Evolutionary conservation across 2,888 invertebrate genomes (phyloP), one percentile per base, ranked within the genome.

Genomic region (Antheraea assamensis): DNA sequence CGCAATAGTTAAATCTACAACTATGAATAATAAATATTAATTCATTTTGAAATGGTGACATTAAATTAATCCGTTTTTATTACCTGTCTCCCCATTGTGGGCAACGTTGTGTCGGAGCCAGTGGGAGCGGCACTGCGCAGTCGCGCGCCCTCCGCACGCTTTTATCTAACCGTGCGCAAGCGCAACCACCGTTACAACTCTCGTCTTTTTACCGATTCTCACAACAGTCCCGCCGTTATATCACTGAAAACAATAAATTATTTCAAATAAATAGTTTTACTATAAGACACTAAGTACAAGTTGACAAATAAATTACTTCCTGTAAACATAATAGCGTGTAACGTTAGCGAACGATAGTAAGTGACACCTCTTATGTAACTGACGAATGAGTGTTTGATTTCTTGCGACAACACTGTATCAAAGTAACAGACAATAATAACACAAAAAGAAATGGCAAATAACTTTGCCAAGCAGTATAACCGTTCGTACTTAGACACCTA

Each of bases 61-160:
- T 64, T 64, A 76, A 70, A 75, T 75, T 72, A 55, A 24, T 58
- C 10, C 10, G 24, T 75, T 71, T 76, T 71, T 77, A 81, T 85
- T 92, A 94, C 94, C 93, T 92, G 85, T 87, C 87, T 89, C 90
- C 91, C 88, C 94, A 93, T 93, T 80, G 78, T 87, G 82, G 83
- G 81, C 80, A 87, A 81, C 86, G 88, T 86, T 82, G 82, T 82
- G 82, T 88, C 85, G 75, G 80, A 83, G 87, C 87, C 88, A 83
- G 88, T 78, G 88, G 87, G 85, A 90, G 87, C 83, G 84, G 88
- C 88, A 91, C 88, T 92, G 90, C 83, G 85, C 81, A 85, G 84
- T 87, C 90, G 91, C 90, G 82, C 85, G 80, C 83, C 83, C 80
- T 79, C 80, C 84, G 74, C 80, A 76, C 79, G 80, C 88, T 93